Conservation (phyloP, 2,113 vertebrate species). For the Redunca redunca region DNA sequence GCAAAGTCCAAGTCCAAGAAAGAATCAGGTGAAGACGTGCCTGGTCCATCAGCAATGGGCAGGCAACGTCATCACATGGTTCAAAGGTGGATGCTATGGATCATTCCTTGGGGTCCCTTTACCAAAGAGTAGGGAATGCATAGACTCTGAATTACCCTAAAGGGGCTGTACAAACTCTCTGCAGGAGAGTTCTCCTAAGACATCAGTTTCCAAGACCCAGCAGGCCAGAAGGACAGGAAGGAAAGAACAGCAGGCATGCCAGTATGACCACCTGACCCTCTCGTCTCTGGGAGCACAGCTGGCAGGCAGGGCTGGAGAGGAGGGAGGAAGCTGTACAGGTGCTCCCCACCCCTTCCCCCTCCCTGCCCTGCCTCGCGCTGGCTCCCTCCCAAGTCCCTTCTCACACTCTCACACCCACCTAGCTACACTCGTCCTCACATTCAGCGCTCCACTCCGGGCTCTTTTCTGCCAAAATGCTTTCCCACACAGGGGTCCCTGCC, state of each 20-base stretch:
- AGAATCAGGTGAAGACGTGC: not conserved
- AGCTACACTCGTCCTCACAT: not conserved
- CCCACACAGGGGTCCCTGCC: conserved; percentile 66
- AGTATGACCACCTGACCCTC: not conserved
- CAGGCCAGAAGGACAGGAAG: not conserved
- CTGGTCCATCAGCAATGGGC: not conserved
- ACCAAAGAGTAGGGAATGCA: not conserved
- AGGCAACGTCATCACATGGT: fast-evolving
- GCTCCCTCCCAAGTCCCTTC: not conserved
- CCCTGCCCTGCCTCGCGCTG: not conserved
- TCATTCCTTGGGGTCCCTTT: not conserved
- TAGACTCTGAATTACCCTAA: not conserved
- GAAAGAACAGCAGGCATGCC: not conserved
- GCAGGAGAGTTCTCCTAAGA: not conserved
- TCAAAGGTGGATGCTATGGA: not conserved
- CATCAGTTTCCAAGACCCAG: not conserved
- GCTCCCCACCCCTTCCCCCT: not conserved
- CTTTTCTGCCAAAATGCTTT: conserved; percentile 55
- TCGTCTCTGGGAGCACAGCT: not conserved
- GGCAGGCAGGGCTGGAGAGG: not conserved
- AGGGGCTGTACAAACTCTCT: not conserved
- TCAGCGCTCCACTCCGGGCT: not conserved
- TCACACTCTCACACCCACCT: conserved; percentile 43
- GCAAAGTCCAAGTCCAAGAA: not conserved
- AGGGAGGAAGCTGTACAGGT: not conserved